Percentiles rank a stretch among this genome's conserved stretches.
phyloP scores from a whole-genome alignment of 2,888 invertebrate genomes.

The Xestobium rufovillosum region DNA sequence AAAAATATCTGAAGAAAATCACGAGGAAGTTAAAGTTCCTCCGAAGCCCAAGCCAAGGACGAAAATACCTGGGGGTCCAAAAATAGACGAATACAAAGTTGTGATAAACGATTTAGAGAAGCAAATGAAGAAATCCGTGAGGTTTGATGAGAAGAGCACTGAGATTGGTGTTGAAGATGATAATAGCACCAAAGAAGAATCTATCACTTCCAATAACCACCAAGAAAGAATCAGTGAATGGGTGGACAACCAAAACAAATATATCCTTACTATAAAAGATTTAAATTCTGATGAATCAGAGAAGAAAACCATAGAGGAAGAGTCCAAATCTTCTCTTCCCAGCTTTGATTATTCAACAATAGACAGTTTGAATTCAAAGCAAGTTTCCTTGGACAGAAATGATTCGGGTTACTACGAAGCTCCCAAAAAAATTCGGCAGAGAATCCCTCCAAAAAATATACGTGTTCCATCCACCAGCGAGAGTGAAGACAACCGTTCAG shows the following conservation, averaged over 20 bases:
- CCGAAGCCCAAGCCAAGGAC: slow-evolving; percentile 35
- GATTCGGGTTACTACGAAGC: slow-evolving; percentile 40
- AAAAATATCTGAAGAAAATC: slow-evolving; percentile 7
- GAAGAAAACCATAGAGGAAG: not conserved
- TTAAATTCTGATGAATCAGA: not conserved
- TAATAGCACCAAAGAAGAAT: slow-evolving; percentile 8
- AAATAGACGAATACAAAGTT: slow-evolving; percentile 26
- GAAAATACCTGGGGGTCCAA: slow-evolving; percentile 25
- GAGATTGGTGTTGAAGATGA: slow-evolving; percentile 26
- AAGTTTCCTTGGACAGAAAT: slow-evolving; percentile 28
- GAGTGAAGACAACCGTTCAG: not conserved
- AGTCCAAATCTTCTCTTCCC: not conserved
- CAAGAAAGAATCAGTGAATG: slow-evolving; percentile 36
- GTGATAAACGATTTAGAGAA: slow-evolving; percentile 35
- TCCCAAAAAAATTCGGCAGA: slow-evolving; percentile 37
- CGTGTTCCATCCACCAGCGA: slow-evolving; percentile 28
- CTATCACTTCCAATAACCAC: slow-evolving; percentile 20
- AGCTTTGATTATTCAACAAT: not conserved
- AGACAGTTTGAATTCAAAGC: no score
- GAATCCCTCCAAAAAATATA: slow-evolving; percentile 38
- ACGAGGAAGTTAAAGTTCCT: slow-evolving; percentile 9
- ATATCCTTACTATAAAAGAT: slow-evolving; percentile 23
- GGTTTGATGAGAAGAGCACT: slow-evolving; percentile 35
- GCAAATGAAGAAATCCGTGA: slow-evolving; percentile 38
- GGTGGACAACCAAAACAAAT: slow-evolving; percentile 39